Conservation (phyloP, 2,113 vertebrate genomes). For the Ammospiza caudacuta region DNA sequence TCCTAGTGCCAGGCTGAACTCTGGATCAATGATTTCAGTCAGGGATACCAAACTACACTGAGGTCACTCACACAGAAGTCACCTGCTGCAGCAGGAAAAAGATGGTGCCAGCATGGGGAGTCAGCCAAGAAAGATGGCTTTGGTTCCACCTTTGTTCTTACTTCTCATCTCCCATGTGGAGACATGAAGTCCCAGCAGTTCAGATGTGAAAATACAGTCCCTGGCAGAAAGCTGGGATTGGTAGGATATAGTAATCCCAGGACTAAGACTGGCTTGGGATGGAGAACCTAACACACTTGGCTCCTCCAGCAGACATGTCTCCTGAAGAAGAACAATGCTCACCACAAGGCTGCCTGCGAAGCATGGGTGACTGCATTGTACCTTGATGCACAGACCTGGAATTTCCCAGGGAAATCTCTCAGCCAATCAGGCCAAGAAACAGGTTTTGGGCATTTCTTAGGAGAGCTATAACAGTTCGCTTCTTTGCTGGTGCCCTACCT, state of each 20-base stretch:
- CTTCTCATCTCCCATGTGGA: background rate
- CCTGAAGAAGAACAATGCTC: background rate
- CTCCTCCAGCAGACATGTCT: background rate
- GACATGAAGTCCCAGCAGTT: background rate
- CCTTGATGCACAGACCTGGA: background rate
- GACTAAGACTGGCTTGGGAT: background rate
- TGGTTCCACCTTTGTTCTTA: background rate
- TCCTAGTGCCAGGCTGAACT: background rate
- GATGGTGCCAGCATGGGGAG: background rate
- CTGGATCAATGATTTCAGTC: background rate
- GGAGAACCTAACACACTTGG: background rate
- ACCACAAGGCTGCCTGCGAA: background rate
- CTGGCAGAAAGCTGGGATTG: background rate
- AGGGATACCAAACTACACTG: background rate
- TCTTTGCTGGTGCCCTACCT: background rate
- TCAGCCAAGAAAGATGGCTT: accelerated
- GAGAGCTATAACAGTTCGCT: background rate
- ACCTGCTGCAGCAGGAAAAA: background rate
- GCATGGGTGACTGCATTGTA: background rate
- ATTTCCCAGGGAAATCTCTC: background rate
- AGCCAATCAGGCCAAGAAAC: background rate
- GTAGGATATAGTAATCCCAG: background rate
- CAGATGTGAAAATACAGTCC: background rate
- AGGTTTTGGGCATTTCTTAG: background rate
- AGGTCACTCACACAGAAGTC: background rate